Percentiles rank a stretch among this genome's conserved stretches.
Conservation (phyloP, 92 coral and sea anemone species). For the Umimayanthus kanabou region DNA sequence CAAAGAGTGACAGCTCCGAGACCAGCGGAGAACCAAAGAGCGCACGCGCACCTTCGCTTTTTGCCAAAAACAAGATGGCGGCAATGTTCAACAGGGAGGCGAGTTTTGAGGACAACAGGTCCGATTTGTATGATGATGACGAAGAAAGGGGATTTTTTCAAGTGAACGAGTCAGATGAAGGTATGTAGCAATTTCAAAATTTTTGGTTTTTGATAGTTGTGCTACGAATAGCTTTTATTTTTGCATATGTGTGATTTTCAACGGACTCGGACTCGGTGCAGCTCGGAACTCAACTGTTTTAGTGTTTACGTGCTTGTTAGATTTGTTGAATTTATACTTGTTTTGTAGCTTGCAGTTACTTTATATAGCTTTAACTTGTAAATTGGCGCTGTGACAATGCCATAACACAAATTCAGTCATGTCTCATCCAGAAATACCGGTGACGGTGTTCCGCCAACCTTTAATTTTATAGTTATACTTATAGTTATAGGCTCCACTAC, state of each 20-base stretch:
- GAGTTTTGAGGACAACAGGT: conserved; percentile 91
- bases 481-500: too few species aligned
- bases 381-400: not conserved
- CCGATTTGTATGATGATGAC: conserved; percentile 93
- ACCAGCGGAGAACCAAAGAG: conserved; percentile 73
- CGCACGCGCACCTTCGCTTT: conserved; percentile 75
- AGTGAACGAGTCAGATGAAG: conserved; percentile 97
- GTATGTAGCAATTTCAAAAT: conserved; percentile 44
- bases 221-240: not conserved
- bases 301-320: conserved; percentile 14
- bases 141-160: conserved; percentile 90
- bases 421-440: not conserved
- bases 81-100: conserved; percentile 87
- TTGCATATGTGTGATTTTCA: not conserved
- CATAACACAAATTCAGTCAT: too few species aligned
- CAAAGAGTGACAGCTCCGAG: conserved; percentile 81
- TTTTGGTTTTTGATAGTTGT: not conserved
- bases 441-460: not conserved
- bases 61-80: conserved; percentile 90
- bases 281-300: not conserved
- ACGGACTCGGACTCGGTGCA: not conserved
- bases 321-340: not conserved
- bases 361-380: not conserved
- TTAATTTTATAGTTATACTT: too few species aligned
- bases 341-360: not conserved